phyloP scores from a whole-genome alignment of 1,140 invertebrate species.

The Drosophila athabasca region DNA sequence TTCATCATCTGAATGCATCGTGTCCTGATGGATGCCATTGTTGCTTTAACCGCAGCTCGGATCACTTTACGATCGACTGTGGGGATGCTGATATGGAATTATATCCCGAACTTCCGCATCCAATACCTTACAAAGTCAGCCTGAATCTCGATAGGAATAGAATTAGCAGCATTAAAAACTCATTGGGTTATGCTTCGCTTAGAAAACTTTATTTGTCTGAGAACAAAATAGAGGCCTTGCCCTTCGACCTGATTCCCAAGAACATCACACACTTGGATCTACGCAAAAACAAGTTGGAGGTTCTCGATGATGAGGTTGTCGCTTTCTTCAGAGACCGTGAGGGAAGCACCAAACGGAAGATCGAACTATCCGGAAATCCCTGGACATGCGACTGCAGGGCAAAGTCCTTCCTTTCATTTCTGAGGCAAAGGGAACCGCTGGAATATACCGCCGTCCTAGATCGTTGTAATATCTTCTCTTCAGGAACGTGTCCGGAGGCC shows the following conservation, averaged over 20 bases:
- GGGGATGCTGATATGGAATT: background rate
- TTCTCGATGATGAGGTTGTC: slow-evolving; percentile 9
- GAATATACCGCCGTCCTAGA: background rate
- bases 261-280: slow-evolving; percentile 15
- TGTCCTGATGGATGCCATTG: slow-evolving; percentile 18
- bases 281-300: slow-evolving; percentile 10
- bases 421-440: background rate
- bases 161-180: background rate
- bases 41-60: background rate
- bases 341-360: background rate
- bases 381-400: slow-evolving; percentile 9
- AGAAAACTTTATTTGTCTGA: slow-evolving; percentile 6
- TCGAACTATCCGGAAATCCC: slow-evolving; percentile 17
- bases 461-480: background rate
- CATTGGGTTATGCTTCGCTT: background rate
- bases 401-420: slow-evolving; percentile 13
- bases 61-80: slow-evolving; percentile 13
- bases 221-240: slow-evolving; percentile 10
- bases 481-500: slow-evolving; percentile 8
- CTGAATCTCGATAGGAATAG: background rate
- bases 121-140: background rate
- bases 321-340: background rate
- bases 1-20: background rate
- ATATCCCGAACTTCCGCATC: background rate
- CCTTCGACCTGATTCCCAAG: background rate